These are phyloP conservation scores for Ptilorrhoa leucosticta DNA, from an alignment of 2,113 vertebrate species.

Conservation along the genomic window DNA sequence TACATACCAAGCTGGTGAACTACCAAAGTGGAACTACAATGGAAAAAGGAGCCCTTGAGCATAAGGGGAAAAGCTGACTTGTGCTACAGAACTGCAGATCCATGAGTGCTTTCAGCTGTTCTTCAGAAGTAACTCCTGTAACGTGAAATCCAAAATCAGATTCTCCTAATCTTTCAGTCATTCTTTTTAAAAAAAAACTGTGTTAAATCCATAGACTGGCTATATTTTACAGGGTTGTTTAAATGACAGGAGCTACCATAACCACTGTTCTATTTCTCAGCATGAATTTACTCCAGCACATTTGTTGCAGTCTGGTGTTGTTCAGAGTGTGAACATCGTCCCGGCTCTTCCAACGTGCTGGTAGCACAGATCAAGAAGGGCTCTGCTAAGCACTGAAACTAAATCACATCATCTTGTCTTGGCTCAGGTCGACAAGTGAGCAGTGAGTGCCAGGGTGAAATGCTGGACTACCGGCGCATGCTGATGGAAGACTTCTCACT, in stretches of 20 bases:
- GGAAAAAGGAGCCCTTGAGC: not conserved
- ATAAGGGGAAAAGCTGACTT: not conserved
- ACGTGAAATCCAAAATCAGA: not conserved
- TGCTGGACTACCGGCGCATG: conserved; percentile 96
- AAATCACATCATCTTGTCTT: not conserved
- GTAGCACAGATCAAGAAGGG: not conserved
- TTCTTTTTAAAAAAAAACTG: not conserved
- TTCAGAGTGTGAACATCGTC: accelerated
- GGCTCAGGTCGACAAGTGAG: conserved; percentile 86
- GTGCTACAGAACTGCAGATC: not conserved
- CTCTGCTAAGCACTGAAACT: not conserved
- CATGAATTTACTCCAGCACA: accelerated
- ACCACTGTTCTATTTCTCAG: not conserved
- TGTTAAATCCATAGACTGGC: not conserved
- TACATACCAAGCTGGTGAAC: not conserved
- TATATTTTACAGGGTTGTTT: not conserved
- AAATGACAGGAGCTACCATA: not conserved
- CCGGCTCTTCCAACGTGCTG: accelerated
- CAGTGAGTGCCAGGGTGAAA: conserved; percentile 95
- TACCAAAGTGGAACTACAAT: not conserved
- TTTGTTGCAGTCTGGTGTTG: not conserved
- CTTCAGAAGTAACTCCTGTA: not conserved
- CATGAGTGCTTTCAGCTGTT: not conserved
- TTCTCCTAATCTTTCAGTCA: not conserved
- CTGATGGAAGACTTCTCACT: conserved; percentile 97